A percentile compares a stretch with the other conserved stretches of the same genome.
phyloP scores from a whole-genome alignment of 2,888 invertebrate genomes.

The Scaptomyza polygonia region DNA sequence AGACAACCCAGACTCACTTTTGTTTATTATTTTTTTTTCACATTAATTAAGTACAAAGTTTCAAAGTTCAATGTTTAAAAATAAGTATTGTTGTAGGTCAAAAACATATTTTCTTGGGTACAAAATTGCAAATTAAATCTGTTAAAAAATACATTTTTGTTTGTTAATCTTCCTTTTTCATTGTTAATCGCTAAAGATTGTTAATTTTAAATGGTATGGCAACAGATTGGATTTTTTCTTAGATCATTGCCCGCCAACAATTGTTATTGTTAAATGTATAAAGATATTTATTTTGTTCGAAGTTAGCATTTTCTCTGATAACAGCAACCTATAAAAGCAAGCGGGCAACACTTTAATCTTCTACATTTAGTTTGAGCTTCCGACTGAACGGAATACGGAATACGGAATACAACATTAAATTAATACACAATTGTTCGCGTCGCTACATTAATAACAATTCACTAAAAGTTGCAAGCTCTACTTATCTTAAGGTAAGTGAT shows the following conservation, averaged over 20 bases:
- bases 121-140: background rate
- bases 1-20: background rate
- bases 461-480: constrained; percentile 59
- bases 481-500: constrained; percentile 55
- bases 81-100: background rate
- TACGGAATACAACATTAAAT: constrained; percentile 33
- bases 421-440: constrained; percentile 25
- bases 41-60: background rate
- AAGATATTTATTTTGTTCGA: constrained; percentile 45
- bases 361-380: constrained; percentile 11
- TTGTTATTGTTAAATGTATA: constrained; percentile 35
- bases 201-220: background rate
- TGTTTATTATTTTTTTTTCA: background rate
- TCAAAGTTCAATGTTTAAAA: background rate
- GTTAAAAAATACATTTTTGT: background rate
- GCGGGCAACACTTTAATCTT: constrained; percentile 33
- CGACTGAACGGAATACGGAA: constrained; percentile 32
- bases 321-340: constrained; percentile 66
- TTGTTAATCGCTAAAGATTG: background rate
- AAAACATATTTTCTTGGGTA: background rate
- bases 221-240: background rate
- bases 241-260: background rate
- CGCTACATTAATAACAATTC: constrained; percentile 20
- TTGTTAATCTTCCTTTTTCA: no score
- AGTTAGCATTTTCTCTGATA: constrained; percentile 57